A percentile compares a stretch with the other conserved stretches of the same genome.
These are phyloP conservation scores for Euphydryas editha DNA, from an alignment of 2,888 invertebrate species.

Conservation along the genomic window DNA sequence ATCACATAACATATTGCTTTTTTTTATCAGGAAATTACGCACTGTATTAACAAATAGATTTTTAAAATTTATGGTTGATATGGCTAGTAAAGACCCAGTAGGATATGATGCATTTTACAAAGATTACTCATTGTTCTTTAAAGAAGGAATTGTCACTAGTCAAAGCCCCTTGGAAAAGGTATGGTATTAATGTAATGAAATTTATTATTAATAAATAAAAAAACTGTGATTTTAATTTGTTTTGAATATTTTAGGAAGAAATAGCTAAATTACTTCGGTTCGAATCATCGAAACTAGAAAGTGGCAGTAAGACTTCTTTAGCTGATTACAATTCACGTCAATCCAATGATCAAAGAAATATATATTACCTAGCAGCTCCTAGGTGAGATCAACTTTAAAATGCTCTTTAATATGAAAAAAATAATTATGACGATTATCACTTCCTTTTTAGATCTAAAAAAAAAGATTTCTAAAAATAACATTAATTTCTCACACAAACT, in stretches of 20 bases:
- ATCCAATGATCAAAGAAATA: slow-evolving; percentile 91
- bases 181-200: slow-evolving; percentile 36
- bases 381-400: slow-evolving; percentile 81
- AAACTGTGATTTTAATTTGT: neutral
- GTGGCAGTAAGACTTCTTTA: slow-evolving; percentile 89
- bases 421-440: neutral
- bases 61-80: slow-evolving; percentile 93
- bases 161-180: slow-evolving; percentile 92
- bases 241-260: slow-evolving; percentile 87
- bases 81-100: slow-evolving; percentile 91
- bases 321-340: slow-evolving; percentile 91
- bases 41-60: slow-evolving; percentile 92
- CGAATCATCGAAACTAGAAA: slow-evolving; percentile 92
- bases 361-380: slow-evolving; percentile 97
- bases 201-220: neutral
- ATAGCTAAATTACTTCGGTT: slow-evolving; percentile 95
- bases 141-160: slow-evolving; percentile 96
- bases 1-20: neutral
- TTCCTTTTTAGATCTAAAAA: no score
- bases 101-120: slow-evolving; percentile 94
- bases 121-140: slow-evolving; percentile 96
- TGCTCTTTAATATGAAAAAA: neutral
- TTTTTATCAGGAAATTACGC: slow-evolving; percentile 86
- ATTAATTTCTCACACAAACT: no score
- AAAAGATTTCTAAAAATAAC: no score